Percentiles rank a stretch among this genome's conserved stretches.
These are phyloP conservation scores for Stichopus horrens DNA, from an alignment of 53 echinoderm and acorn worm genomes.

Conservation along the genomic window DNA sequence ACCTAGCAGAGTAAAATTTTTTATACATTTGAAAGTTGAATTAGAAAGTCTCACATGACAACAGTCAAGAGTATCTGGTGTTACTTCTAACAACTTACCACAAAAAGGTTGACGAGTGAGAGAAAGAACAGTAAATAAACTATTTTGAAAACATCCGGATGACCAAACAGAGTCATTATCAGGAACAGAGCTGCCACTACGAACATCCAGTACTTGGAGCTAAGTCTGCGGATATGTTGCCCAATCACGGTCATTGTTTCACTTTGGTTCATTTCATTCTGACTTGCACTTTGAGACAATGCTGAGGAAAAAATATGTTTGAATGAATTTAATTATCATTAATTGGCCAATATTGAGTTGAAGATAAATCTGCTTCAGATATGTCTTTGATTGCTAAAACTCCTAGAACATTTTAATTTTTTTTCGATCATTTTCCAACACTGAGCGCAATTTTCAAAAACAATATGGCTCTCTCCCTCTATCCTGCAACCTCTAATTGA, in stretches of 20 bases:
- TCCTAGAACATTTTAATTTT: too few relatives aligned
- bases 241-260: constrained; percentile 84
- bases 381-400: too few relatives aligned
- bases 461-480: too few relatives aligned
- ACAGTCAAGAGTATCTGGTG: neutral
- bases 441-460: too few relatives aligned
- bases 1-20: too few relatives aligned
- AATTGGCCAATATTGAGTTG: neutral
- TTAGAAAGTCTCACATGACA: too few relatives aligned
- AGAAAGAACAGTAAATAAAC: constrained; percentile 91
- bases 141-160: constrained; percentile 89
- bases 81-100: constrained; percentile 64
- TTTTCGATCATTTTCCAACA: too few relatives aligned
- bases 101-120: constrained; percentile 77
- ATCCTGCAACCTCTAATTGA: too few relatives aligned
- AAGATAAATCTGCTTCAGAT: too few relatives aligned
- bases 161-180: constrained; percentile 83
- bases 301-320: constrained; percentile 44
- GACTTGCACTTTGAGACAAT: constrained; percentile 43
- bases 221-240: constrained; percentile 51
- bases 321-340: neutral
- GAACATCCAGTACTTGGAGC: constrained; percentile 97
- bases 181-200: constrained; percentile 88
- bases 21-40: too few relatives aligned
- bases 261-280: constrained; percentile 69